A percentile compares a stretch with the other conserved stretches of the same genome.
These are phyloP conservation scores for Scartelaos histophorus DNA, from an alignment of 2,113 vertebrate species.

Conservation along the genomic window DNA sequence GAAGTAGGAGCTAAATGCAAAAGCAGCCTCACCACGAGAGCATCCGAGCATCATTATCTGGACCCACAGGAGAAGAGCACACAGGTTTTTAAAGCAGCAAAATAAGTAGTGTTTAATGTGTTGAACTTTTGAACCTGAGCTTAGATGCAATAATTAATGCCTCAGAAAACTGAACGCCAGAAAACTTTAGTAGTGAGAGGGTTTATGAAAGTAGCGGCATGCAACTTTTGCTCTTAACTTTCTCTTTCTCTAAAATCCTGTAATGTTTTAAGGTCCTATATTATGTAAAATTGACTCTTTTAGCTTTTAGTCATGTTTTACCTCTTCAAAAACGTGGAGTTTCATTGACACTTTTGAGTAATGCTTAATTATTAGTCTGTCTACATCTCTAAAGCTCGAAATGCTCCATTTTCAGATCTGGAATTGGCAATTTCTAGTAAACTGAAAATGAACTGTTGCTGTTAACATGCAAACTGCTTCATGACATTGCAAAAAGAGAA, in stretches of 20 bases:
- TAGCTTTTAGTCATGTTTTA: too few relatives aligned
- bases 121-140: conserved; percentile 15
- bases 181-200: background rate
- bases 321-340: too few relatives aligned
- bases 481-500: too few relatives aligned
- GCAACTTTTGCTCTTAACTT: background rate
- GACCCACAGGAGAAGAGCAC: conserved; percentile 6
- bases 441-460: too few relatives aligned
- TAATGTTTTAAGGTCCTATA: background rate
- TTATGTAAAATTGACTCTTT: too few relatives aligned
- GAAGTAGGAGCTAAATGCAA: conserved; percentile 47
- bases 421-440: too few relatives aligned
- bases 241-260: background rate
- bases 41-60: conserved; percentile 30
- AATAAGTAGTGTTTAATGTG: conserved; percentile 21
- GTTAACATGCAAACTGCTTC: too few relatives aligned
- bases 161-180: background rate
- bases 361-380: too few relatives aligned
- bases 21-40: conserved; percentile 34
- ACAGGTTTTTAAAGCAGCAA: background rate
- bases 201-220: background rate
- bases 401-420: too few relatives aligned
- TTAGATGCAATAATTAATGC: conserved; percentile 10
- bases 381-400: too few relatives aligned
- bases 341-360: too few relatives aligned